Conservation (phyloP, 2,797 vertebrate genomes). For the Tragopan temminckii region DNA sequence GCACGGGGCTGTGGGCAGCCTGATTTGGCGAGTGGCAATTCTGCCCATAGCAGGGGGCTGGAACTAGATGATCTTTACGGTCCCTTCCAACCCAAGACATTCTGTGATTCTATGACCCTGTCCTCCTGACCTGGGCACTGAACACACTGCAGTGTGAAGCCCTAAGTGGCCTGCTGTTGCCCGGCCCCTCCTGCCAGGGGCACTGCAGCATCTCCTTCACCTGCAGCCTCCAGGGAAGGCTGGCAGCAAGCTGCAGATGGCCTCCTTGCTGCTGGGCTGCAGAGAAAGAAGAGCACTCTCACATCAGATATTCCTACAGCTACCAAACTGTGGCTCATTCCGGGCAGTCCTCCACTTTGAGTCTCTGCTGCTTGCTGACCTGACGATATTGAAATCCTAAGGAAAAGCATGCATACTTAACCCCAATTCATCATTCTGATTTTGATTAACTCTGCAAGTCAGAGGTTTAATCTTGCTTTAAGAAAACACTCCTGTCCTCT, state of each 20-base stretch:
- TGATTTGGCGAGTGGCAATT: no score
- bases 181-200: background rate
- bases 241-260: background rate
- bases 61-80: no score
- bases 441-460: conserved; percentile 53
- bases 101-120: no score
- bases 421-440: conserved; percentile 28
- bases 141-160: background rate
- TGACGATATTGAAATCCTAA: conserved; percentile 9
- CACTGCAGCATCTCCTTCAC: no score
- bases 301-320: background rate
- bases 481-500: conserved; percentile 38
- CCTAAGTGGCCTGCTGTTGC: fast-evolving
- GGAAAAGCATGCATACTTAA: conserved; percentile 45
- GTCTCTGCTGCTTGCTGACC: conserved; percentile 7
- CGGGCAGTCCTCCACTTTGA: background rate
- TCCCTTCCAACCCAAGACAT: no score
- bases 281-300: background rate
- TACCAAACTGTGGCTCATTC: background rate
- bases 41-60: no score
- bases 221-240: background rate
- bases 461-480: conserved; percentile 17
- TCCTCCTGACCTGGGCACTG: background rate
- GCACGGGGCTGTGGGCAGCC: no score
- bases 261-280: background rate